Evolutionary conservation across 2,797 vertebrate species (phyloP), one percentile per base, ranked within the genome.

Genomic region (Salmo trutta): DNA sequence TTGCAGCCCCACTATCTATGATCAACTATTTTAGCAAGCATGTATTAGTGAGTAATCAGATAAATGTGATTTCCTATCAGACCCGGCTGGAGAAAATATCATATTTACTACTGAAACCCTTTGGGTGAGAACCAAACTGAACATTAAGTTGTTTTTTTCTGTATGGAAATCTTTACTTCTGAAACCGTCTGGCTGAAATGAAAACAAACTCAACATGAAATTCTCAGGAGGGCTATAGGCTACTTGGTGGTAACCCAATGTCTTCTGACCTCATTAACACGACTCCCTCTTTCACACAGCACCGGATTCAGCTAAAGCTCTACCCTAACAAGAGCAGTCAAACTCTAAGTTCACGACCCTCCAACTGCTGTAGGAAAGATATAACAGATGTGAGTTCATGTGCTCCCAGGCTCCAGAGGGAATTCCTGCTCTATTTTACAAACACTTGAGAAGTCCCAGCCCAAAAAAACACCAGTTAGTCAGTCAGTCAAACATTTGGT

Each of bases 331-430:
- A 73, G 31, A 31, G 75, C 66, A 54, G n/a, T 47, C 59, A 78
- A 79, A 82, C 73, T 64, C 29, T 52, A 75, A 71, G 69, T 36
- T 65, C 77, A 79, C 76, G 77, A 83, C 77, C 75, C 67, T 33
- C 75, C 17, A 47, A 77, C 53, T 29, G 21, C 53, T 7, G 14
- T 21, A 15, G 75, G 78, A 77, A 64, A 6, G 41, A 68, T 53
- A 16, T 27, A 14, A 29, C 33, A 77, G 70, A 70, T 27, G 8
- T 51, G 24, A 47, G 41, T 47, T 47, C 41, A 47, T 47, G 41
- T 47, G 10, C 36, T 64, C 47, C 12, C 8, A 62, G 29, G 33
- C 67, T 29, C 31, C 1, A 15, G 7, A 21, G 24, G 52, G 65
- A 53, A 62, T 21, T 16, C 29, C 51, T 56, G 29, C 56, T 24